Percentiles rank a stretch among this genome's conserved stretches.
Conservation (phyloP, 2,888 invertebrate genomes). For the Microctonus aethiopoides region DNA sequence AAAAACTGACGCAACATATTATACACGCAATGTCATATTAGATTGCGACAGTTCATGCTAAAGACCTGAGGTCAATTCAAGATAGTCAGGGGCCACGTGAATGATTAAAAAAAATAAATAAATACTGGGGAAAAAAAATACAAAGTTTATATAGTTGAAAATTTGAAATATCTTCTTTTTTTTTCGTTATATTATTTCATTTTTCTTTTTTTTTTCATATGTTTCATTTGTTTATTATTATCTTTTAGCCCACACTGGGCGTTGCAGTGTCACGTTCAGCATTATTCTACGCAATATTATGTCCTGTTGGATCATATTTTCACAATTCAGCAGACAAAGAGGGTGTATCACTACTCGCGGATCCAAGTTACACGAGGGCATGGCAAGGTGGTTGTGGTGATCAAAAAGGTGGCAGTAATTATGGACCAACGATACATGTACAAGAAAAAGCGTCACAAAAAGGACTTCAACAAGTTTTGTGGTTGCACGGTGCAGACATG, state of each 20-base stretch:
- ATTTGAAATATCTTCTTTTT: not conserved
- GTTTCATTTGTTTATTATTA: too few species aligned
- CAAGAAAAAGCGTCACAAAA: conserved; percentile 80
- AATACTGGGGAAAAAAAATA: not conserved
- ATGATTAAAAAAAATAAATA: conserved; percentile 14
- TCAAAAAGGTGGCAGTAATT: conserved; percentile 95
- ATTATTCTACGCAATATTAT: conserved; percentile 88
- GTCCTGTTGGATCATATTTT: conserved; percentile 95
- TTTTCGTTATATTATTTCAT: not conserved
- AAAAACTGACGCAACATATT: conserved; percentile 20
- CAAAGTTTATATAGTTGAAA: not conserved
- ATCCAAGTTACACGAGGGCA: conserved; percentile 86
- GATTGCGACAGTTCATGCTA: conserved; percentile 14
- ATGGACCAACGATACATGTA: conserved; percentile 86
- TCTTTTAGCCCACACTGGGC: conserved; percentile 85
- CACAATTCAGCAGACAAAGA: conserved; percentile 72
- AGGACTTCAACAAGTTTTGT: conserved; percentile 94
- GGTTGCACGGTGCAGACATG: conserved; percentile 95
- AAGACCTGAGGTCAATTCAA: conserved; percentile 20
- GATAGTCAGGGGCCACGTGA: conserved; percentile 13
- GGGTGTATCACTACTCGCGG: conserved; percentile 90
- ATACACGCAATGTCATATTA: not conserved
- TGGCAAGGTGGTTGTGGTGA: conserved; percentile 97
- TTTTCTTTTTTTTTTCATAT: not conserved
- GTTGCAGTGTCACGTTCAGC: conserved; percentile 90